Base-by-base conservation (phyloP, 2,797 vertebrate species). In the Clarias platycephalus region DNA sequence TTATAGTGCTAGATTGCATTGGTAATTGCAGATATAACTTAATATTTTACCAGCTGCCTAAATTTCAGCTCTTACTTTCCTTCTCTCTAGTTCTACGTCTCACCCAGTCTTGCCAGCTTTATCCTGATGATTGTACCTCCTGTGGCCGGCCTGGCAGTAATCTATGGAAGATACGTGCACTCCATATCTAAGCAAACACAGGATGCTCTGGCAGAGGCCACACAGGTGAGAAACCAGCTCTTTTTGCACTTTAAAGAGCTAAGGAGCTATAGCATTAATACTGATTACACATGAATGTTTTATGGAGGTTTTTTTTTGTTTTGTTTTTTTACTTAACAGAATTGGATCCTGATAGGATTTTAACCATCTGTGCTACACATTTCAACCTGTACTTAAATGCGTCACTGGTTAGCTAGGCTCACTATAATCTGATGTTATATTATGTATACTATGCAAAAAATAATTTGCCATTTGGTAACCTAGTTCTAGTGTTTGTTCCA, bases 151-250 rank as follows among this genome's bases (percentile, higher is more conserved):
- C 71, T 99, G 24, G 97, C 97, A 15, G 93, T 98, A 60, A 87
- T 97, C 89, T 99, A 97, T 34, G 98, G 97, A 71, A 92, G 96
- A 86, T 98, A 97, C 66, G 93, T 99, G 55, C 94, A 96, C 90
- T 95, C 97, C 85, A 94, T 99, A 90, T 96, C 97, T 84, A 97
- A 95, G 92, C 87, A 90, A 70, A 99, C 96, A 0, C 98, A 99
- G 91, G 97, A 99, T n/a, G 95, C 98, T 8, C 94, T 99, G n/a
- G 98, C 98, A 76, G 94, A 97, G 83, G 95, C 98, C 87, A 97
- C 98, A 75, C 95, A 99, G 97, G 98, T 99, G 90, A 89, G 81
- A 74, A 74, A 18, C 22, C 20, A 70, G 53, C 26, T 68, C 7
- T 58, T 37, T 76, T 12, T 82, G 55, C 66, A 31, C 28, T 40